Percentiles rank a stretch among this genome's conserved stretches.
Conservation (phyloP, 2,797 vertebrate species). For the Uromys caudimaculatus region DNA sequence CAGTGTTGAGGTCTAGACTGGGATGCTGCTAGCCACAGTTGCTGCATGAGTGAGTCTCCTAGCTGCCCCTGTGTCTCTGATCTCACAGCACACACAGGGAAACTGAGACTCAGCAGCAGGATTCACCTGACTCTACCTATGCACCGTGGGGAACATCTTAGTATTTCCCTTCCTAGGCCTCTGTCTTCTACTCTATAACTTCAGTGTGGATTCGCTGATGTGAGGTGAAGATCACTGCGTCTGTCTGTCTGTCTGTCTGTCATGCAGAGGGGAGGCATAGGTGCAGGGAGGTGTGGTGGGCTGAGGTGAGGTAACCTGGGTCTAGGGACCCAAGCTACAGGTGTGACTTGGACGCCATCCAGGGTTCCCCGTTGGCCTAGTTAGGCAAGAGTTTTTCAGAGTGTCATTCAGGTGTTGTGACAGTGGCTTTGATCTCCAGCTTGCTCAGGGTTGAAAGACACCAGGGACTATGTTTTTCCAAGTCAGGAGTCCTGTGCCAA, state of each 20-base stretch:
- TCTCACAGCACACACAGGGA: neutral
- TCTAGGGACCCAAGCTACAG: neutral
- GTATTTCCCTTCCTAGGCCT: neutral
- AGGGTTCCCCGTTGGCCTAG: neutral
- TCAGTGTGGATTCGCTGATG: neutral
- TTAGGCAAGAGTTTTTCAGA: neutral
- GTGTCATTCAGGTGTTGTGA: neutral
- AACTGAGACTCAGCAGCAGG: neutral
- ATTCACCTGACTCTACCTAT: neutral
- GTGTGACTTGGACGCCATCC: neutral
- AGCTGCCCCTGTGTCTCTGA: accelerated
- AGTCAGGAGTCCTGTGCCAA: neutral
- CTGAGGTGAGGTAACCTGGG: neutral
- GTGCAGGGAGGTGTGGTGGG: neutral
- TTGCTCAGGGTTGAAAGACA: neutral
- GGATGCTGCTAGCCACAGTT: too few relatives aligned
- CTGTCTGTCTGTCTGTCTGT: accelerated
- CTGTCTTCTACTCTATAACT: neutral
- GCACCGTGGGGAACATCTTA: accelerated
- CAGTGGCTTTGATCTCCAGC: neutral
- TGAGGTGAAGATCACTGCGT: accelerated
- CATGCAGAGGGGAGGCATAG: neutral
- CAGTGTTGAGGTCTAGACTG: neutral
- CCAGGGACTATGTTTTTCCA: neutral
- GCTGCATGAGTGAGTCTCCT: neutral